Evolutionary conservation across 2,113 vertebrate genomes (phyloP).

Genomic region (Ceyx cyanopectus): DNA sequence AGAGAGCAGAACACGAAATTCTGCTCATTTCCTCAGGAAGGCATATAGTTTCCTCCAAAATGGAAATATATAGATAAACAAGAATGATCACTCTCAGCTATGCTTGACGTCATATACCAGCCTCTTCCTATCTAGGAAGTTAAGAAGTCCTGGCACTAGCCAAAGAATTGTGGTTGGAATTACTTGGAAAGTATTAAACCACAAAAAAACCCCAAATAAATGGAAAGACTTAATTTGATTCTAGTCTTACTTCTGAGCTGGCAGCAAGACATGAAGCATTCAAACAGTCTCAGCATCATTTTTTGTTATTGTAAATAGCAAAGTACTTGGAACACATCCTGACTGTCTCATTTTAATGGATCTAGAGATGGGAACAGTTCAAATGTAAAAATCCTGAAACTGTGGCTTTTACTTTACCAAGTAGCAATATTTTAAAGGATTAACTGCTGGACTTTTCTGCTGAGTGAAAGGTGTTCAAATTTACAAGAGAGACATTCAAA

Average conservation of each 20-base stretch:
- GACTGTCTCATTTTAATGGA: not conserved
- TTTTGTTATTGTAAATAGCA: not conserved
- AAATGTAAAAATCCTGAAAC: not conserved
- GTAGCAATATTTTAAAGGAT: not conserved
- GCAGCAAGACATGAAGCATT: not conserved
- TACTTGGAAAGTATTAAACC: not conserved
- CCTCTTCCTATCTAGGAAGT: not conserved
- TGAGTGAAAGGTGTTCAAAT: not conserved
- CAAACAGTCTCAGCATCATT: not conserved
- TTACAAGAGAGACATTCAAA: not conserved
- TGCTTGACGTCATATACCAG: not conserved
- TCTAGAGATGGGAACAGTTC: not conserved
- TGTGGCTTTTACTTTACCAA: not conserved
- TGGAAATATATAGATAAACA: not conserved
- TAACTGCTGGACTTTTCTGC: not conserved
- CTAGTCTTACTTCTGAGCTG: not conserved
- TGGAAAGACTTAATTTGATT: not conserved
- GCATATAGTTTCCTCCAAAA: not conserved
- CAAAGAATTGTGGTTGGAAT: not conserved
- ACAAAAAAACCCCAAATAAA: not conserved
- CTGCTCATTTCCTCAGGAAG: not conserved
- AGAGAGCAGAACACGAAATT: not conserved
- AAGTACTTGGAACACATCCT: not conserved
- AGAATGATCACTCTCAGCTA: not conserved
- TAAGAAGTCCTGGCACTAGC: not conserved